Evolutionary conservation across 2,888 invertebrate genomes (phyloP), one percentile per base, ranked within the genome.

Genomic region (Leptopilina myrica): DNA sequence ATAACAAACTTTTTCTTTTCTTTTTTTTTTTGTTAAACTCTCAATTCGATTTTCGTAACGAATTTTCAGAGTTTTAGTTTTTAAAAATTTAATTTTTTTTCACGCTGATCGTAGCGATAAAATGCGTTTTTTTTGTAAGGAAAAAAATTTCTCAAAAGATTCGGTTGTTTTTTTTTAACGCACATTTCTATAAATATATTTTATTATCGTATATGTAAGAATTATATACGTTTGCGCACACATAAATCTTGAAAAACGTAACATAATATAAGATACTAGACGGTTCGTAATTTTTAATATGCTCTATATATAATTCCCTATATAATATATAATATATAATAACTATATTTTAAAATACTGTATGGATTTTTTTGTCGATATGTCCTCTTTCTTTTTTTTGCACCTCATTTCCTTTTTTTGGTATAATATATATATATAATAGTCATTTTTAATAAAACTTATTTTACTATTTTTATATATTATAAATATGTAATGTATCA

Each of bases 311-410:
- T 67, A 49, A 78, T 78, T 81, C 75, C 56, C 75, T 75, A 84
- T 59, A 64, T 15, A n/a, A 64, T 76, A 79, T 56, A 79, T 49
- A 76, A 77, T 79, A 49, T 59, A 79, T 82, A 62, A 81, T 84
- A 85, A 78, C 79, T 86, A 86, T 86, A 82, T 82, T 87, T 89
- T 86, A 86, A 88, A 89, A 88, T 89, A 89, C 89, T 89, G 89
- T 86, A 85, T 84, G 87, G 86, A 86, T 87, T 80, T 83, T 49
- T 49, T 80, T 80, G 69, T 79, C 66, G 76, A 77, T 84, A 78
- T 76, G 49, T 69, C 76, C 64, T 79, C 56, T 78, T 20, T 76
- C 66, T 33, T 33, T 33, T 33, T 33, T 33, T 33, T 33, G 40
- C 56, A 56, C 56, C 56, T 73, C 56, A 49, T 49, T 26, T 69